Conservation (phyloP, 2,888 invertebrate genomes). For the Callosobruchus maculatus region DNA sequence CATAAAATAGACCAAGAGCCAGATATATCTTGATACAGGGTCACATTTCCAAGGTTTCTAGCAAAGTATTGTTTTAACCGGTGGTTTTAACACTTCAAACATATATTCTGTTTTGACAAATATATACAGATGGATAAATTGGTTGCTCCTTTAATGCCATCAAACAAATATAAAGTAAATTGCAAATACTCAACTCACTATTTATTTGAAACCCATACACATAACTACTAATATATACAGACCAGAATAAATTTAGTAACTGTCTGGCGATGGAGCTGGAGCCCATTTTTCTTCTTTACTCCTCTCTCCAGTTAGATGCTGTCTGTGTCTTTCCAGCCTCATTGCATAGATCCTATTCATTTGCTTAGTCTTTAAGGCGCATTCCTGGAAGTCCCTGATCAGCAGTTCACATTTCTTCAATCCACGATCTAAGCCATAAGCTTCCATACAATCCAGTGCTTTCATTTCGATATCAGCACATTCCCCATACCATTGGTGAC, state of each 20-base stretch:
- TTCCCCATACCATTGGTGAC: constrained; percentile 61
- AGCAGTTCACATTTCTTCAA: constrained; percentile 59
- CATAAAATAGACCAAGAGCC: no score
- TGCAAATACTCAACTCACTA: neutral
- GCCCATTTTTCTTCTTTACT: constrained; percentile 55
- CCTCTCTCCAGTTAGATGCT: constrained; percentile 58
- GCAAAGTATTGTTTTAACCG: no score
- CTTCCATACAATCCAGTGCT: constrained; percentile 75
- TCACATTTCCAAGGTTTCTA: no score
- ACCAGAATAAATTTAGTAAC: constrained; percentile 52
- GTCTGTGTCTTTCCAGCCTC: constrained; percentile 58
- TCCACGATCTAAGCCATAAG: constrained; percentile 70
- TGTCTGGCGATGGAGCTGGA: constrained; percentile 55
- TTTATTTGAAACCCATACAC: constrained; percentile 2
- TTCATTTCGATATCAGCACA: constrained; percentile 69
- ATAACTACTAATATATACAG: neutral
- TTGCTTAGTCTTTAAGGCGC: constrained; percentile 60
- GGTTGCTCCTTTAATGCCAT: no score
- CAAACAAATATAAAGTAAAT: no score
- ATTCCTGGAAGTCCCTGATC: constrained; percentile 70
- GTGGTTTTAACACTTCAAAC: no score
- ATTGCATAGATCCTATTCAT: constrained; percentile 59
- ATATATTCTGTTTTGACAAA: no score
- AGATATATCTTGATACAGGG: no score
- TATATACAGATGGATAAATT: no score